phyloP scores from a whole-genome alignment of 2,113 vertebrate genomes.

The Callocephalon fimbriatum region DNA sequence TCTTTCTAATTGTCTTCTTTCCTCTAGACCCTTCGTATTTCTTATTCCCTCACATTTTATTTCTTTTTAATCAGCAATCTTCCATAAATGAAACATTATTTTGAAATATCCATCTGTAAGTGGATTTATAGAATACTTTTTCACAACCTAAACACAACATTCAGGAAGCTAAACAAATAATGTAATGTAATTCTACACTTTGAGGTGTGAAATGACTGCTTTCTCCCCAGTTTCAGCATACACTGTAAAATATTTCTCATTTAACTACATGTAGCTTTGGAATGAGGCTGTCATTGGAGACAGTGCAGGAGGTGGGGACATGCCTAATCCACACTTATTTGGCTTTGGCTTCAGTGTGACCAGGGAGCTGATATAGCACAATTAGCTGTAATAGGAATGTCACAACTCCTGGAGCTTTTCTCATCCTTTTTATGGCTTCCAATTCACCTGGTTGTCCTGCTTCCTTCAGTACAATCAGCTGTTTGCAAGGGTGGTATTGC shows the following conservation, averaged over 20 bases:
- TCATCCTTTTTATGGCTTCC: background rate
- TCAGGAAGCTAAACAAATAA: background rate
- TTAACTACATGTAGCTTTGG: background rate
- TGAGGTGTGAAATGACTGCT: background rate
- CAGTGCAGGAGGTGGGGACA: background rate
- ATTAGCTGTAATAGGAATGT: background rate
- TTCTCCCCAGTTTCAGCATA: background rate
- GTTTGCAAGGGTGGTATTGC: background rate
- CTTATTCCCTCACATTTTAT: background rate
- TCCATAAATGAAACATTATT: background rate
- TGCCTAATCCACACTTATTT: background rate
- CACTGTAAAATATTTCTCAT: background rate
- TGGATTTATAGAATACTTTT: background rate
- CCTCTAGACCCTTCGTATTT: background rate
- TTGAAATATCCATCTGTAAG: background rate
- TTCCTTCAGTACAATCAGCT: background rate
- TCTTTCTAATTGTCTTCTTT: background rate
- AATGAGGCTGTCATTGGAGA: background rate
- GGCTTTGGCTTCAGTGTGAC: background rate
- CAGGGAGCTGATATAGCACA: background rate
- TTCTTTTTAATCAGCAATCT: background rate
- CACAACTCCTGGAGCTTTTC: background rate
- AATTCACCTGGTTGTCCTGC: background rate
- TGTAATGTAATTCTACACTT: background rate
- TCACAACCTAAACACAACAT: background rate